Conservation (phyloP, 2,113 vertebrate genomes). For the Cyanocitta stelleri region DNA sequence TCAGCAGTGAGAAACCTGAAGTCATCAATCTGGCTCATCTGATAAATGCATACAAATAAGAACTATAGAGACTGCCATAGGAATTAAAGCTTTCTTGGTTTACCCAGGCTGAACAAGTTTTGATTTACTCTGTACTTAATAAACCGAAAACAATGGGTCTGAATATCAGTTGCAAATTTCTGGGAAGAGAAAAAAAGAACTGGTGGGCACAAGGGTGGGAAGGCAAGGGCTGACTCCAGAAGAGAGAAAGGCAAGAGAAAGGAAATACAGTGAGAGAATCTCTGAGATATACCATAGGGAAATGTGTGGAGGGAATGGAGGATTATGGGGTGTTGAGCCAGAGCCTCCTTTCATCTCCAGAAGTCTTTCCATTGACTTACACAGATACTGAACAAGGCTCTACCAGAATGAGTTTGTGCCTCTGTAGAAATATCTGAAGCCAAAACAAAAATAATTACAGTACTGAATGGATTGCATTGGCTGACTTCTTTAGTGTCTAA, state of each 20-base stretch:
- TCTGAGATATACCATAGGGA: background rate
- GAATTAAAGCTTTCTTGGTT: background rate
- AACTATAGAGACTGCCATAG: background rate
- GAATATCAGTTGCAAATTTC: background rate
- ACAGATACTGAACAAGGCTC: background rate
- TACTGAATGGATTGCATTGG: conserved; percentile 59
- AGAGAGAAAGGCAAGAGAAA: background rate
- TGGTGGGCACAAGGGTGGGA: accelerated
- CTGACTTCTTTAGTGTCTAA: conserved; percentile 62
- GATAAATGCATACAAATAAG: background rate
- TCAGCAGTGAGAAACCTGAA: background rate
- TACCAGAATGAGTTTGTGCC: background rate
- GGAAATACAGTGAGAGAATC: background rate
- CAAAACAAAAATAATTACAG: conserved; percentile 75
- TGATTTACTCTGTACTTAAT: conserved; percentile 5
- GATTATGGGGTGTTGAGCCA: background rate
- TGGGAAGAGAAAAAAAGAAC: background rate
- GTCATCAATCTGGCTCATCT: background rate
- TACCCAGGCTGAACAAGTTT: background rate
- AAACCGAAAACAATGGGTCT: background rate
- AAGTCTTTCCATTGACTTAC: background rate
- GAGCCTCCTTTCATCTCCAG: background rate
- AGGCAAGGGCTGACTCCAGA: background rate
- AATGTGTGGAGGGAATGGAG: background rate
- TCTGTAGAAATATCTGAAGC: conserved; percentile 58